These are phyloP conservation scores for Cinclus cinclus DNA, from an alignment of 2,113 vertebrate genomes.

Conservation along the genomic window DNA sequence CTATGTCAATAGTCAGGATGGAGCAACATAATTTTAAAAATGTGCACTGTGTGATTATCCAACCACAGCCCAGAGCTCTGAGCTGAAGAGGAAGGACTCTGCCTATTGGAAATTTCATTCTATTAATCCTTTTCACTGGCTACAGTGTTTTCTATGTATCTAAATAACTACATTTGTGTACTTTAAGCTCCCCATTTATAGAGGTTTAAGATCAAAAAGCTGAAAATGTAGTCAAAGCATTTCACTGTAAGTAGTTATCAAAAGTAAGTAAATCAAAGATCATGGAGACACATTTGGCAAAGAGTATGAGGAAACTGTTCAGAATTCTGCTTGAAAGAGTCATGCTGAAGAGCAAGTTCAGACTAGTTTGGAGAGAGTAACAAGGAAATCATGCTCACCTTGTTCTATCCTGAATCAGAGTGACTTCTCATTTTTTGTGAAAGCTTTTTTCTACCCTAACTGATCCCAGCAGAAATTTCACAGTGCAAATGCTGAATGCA, in stretches of 20 bases:
- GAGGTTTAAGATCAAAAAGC: not conserved
- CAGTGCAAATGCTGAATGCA: not conserved
- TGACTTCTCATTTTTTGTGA: not conserved
- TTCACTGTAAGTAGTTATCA: not conserved
- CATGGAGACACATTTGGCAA: not conserved
- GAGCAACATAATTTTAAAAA: not conserved
- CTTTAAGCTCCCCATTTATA: not conserved
- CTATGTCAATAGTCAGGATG: not conserved
- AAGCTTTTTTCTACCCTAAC: not conserved
- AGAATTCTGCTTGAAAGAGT: constrained; percentile 11
- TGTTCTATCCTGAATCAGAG: not conserved
- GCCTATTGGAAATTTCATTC: not conserved
- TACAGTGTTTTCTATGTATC: not conserved
- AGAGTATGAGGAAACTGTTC: not conserved
- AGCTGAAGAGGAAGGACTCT: not conserved
- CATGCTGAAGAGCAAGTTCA: constrained; percentile 7
- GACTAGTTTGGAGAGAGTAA: not conserved
- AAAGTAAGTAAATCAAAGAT: not conserved
- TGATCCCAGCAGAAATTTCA: not conserved
- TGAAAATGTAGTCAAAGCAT: not conserved
- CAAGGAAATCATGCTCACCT: not conserved
- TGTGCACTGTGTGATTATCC: not conserved
- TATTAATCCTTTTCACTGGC: not conserved
- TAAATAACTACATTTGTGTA: not conserved
- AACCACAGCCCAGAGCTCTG: not conserved